Conservation (phyloP, 2,888 invertebrate species). For the Pteria penguin region DNA sequence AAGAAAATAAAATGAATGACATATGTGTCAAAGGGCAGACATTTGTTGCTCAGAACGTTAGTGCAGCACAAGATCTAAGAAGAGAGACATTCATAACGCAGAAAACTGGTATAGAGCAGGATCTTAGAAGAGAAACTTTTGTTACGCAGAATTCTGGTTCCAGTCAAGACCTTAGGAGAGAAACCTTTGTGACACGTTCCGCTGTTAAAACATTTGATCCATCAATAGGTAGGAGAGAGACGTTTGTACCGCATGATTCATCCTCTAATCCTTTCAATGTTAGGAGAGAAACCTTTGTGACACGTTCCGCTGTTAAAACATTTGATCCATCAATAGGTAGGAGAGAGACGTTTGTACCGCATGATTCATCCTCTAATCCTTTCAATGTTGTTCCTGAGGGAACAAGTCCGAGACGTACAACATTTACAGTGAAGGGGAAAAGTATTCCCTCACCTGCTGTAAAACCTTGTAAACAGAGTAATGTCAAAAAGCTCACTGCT, state of each 20-base stretch:
- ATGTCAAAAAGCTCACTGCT: background rate
- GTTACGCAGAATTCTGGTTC: background rate
- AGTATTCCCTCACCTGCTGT: background rate
- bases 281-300: background rate
- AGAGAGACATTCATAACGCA: background rate
- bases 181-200: background rate
- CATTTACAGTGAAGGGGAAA: conserved; percentile 55
- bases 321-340: background rate
- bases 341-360: conserved; percentile 49
- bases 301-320: background rate
- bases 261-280: background rate
- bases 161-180: no score
- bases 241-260: background rate
- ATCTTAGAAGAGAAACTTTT: background rate
- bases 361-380: conserved; percentile 29
- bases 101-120: background rate
- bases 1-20: conserved; percentile 24
- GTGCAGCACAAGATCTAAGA: background rate
- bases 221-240: background rate
- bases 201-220: background rate
- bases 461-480: no score
- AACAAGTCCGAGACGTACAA: conserved; percentile 64
- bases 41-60: background rate
- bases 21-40: background rate
- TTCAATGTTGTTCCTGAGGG: conserved; percentile 31